Percentiles rank a stretch among this genome's conserved stretches.
phyloP scores from a whole-genome alignment of 53 echinoderm and acorn worm species.

The Holothuria scabra region DNA sequence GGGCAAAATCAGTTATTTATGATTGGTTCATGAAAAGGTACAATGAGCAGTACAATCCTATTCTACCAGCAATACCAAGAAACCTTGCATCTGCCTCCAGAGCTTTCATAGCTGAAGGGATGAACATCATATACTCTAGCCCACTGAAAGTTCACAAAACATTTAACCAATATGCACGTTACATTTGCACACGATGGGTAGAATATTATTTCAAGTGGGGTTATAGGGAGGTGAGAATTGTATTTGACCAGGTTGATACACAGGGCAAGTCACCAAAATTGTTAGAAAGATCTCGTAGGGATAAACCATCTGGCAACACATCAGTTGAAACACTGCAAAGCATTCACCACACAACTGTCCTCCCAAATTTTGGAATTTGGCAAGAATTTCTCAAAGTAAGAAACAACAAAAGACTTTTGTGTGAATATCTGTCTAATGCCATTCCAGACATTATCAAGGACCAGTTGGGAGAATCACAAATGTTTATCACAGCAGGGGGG shows the following conservation, averaged over 20 bases:
- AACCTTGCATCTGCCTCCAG: constrained; percentile 11
- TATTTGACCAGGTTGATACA: constrained; percentile 67
- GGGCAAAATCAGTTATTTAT: constrained; percentile 64
- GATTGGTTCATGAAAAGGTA: constrained; percentile 64
- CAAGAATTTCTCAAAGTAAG: neutral
- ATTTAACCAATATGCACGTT: constrained; percentile 59
- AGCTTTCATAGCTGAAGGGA: constrained; percentile 68
- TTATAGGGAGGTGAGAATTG: constrained; percentile 58
- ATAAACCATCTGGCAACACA: neutral
- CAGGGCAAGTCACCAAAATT: constrained; percentile 73
- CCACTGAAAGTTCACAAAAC: constrained; percentile 58
- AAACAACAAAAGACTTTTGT: neutral
- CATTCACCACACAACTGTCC: neutral
- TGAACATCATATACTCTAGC: constrained; percentile 68
- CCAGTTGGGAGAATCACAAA: no score
- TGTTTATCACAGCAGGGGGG: neutral
- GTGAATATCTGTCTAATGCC: no score
- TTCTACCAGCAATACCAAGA: constrained; percentile 11
- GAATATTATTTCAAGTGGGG: constrained; percentile 43
- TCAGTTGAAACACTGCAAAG: neutral
- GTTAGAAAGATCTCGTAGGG: constrained; percentile 55
- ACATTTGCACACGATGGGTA: constrained; percentile 47
- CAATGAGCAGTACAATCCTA: constrained; percentile 1
- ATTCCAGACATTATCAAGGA: no score
- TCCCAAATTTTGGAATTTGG: constrained; percentile 2